Conservation (phyloP, 2,113 vertebrate genomes). For the Aldabrachelys gigantea region DNA sequence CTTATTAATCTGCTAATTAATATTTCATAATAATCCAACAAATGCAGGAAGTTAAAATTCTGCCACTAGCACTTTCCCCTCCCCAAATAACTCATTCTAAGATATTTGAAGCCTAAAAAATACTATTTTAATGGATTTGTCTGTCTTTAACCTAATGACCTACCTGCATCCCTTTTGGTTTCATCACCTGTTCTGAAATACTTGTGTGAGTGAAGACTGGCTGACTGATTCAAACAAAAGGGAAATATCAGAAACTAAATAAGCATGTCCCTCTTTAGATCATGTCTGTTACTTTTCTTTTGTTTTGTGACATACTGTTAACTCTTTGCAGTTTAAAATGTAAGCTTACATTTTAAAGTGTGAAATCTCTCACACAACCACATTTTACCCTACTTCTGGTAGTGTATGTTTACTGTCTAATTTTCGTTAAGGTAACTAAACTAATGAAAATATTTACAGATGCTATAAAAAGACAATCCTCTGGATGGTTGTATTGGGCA, state of each 20-base stretch:
- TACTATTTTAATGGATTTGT: background rate
- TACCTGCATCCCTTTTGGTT: conserved; percentile 21
- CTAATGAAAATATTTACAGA: conserved; percentile 7
- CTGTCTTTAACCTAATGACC: conserved; percentile 31
- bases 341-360: conserved; percentile 10
- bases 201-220: conserved; percentile 56
- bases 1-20: conserved; percentile 70
- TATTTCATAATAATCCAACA: conserved; percentile 60
- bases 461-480: background rate
- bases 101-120: conserved; percentile 24
- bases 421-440: background rate
- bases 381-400: conserved; percentile 29
- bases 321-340: conserved; percentile 46
- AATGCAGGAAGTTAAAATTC: conserved; percentile 70
- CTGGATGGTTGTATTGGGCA: background rate
- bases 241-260: conserved; percentile 38
- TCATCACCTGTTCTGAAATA: conserved; percentile 58
- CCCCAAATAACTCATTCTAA: background rate
- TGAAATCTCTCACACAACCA: conserved; percentile 47
- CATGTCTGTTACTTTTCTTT: conserved; percentile 59
- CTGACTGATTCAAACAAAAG: conserved; percentile 43
- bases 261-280: conserved; percentile 62
- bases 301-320: conserved; percentile 61
- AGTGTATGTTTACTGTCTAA: conserved; percentile 18
- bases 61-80: conserved; percentile 46